phyloP scores from a whole-genome alignment of 2,113 vertebrate species.

The Neolamprologus kungweensis region DNA sequence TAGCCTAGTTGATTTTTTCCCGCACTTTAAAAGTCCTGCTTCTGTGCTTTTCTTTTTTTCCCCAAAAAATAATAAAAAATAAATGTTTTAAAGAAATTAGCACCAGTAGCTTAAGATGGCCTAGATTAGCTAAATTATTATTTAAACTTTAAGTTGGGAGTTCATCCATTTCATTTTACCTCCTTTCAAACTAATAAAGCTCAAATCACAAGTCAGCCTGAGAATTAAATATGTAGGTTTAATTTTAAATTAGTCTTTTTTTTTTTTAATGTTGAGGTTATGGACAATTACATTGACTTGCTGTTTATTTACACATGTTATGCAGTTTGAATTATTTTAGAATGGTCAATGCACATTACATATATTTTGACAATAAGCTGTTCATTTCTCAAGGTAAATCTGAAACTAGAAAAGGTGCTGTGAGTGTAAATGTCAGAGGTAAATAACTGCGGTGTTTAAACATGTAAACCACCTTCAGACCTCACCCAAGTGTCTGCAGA shows the following conservation, averaged over 20 bases:
- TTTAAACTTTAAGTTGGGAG: neutral
- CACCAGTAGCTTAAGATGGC: neutral
- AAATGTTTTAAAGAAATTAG: neutral
- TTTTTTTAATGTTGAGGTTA: neutral
- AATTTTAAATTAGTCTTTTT: neutral
- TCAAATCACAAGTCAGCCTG: neutral
- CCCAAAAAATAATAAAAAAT: neutral
- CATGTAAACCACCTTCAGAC: neutral
- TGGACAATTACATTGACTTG: neutral
- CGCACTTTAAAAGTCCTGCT: too few relatives aligned
- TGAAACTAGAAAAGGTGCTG: neutral
- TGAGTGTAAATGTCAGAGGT: neutral
- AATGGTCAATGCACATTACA: neutral
- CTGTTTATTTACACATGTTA: neutral
- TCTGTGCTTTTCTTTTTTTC: rapidly evolving
- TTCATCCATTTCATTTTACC: neutral
- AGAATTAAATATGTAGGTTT: neutral
- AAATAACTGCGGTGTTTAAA: neutral
- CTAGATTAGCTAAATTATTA: neutral
- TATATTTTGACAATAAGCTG: neutral
- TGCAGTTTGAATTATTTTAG: neutral
- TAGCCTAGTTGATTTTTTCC: neutral
- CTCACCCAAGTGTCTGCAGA: neutral
- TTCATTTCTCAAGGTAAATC: neutral
- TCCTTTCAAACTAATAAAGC: neutral